Evolutionary conservation across 2,797 vertebrate genomes (phyloP), one percentile per base, ranked within the genome.

Genomic region (Cheirogaleus major): DNA sequence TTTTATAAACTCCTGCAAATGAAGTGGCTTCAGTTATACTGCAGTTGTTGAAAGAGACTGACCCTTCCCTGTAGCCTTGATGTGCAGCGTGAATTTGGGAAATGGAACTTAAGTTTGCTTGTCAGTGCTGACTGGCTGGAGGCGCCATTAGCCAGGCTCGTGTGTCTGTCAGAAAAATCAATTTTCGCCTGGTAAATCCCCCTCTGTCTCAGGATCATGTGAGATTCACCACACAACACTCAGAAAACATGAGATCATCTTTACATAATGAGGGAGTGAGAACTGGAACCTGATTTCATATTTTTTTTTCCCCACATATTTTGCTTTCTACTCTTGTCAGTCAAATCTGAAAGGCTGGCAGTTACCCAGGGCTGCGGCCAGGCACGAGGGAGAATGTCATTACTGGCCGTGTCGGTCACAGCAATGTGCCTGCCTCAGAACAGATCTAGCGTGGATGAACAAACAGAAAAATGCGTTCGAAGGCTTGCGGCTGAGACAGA

Each of bases 381-480:
- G 52, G 91, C 81, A 59, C 0, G 30, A 92, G 92, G 93, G 41
- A 70, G 95, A 95, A 76, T 79, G 57, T 92, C 84, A 85, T 30
- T 79, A 82, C 32, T 83, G 85, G 48, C 63, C 59, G 10, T 95
- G 87, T 91, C 97, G 94, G 91, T 96, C 97, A 23, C 97, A 97
- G 98, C 97, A 98, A 98, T 98, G 91, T 57, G 85, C 48, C 93
- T 93, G 97, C 95, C 94, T 98, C 75, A 35, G 97, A 97, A 95
- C 95, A 97, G 96, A 97, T 93, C 96, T 95, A 94, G 35, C 0
- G 1, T 65, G 84, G 95, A 97, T 43, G 85, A 97, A 73, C 97
- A 98, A 98, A 98, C 95, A 98, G 94, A 98, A 97, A 97, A 98
- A 79, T 79, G 95, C 97, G 96, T 96, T 94, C 92, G 88, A 90